These are phyloP conservation scores for Eupithecia exiguata DNA, from an alignment of 2,888 invertebrate species.

Conservation along the genomic window DNA sequence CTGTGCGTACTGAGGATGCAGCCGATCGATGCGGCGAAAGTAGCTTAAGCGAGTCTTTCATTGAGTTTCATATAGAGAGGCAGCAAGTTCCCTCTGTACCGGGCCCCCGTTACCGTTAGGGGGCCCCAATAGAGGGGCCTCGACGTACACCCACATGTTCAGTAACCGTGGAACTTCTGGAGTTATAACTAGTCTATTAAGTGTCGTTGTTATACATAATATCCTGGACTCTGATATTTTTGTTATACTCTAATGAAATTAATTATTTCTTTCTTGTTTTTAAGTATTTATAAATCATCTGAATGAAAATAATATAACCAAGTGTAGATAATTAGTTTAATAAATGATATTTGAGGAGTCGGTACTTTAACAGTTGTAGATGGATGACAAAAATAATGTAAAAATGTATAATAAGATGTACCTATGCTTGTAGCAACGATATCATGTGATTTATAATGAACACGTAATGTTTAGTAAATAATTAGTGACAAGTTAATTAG, in stretches of 20 bases:
- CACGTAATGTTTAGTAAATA: neutral
- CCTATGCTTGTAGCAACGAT: slow-evolving; percentile 43
- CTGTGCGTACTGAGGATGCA: neutral
- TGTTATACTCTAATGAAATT: neutral
- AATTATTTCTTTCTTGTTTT: neutral
- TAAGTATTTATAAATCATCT: neutral
- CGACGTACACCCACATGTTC: neutral
- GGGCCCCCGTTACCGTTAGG: neutral
- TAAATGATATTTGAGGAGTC: neutral
- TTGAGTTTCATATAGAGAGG: neutral
- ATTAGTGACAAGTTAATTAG: slow-evolving; percentile 7
- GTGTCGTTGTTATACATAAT: no score
- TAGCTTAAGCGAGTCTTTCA: neutral
- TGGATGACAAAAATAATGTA: slow-evolving; percentile 30
- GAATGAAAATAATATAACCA: neutral
- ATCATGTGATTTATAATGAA: slow-evolving; percentile 24
- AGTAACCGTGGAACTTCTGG: neutral
- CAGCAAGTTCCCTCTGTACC: neutral
- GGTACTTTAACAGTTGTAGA: slow-evolving; percentile 2
- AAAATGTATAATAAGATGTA: slow-evolving; percentile 41
- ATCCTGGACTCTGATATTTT: neutral
- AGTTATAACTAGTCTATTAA: slow-evolving; percentile 6
- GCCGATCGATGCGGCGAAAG: neutral
- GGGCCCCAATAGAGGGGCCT: neutral
- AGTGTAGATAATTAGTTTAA: neutral